Evolutionary conservation across 2,113 vertebrate species (phyloP).

Genomic region (Antechinus flavipes): DNA sequence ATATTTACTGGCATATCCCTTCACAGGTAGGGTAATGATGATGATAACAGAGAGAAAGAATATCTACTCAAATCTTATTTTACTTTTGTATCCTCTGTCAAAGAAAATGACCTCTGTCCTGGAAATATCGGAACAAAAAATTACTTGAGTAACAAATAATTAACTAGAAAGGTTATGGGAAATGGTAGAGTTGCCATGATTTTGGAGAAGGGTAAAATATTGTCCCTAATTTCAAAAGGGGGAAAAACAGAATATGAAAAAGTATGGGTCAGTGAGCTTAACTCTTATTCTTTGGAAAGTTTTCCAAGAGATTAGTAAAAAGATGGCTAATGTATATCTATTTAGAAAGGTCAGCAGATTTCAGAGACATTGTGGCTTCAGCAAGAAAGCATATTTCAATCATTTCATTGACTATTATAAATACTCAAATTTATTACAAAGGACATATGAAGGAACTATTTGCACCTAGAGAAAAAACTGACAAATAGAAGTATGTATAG

Average conservation of each 20-base stretch:
- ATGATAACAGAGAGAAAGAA: neutral
- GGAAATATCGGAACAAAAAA: neutral
- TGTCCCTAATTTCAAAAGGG: neutral
- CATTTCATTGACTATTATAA: neutral
- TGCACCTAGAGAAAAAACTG: neutral
- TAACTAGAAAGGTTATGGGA: neutral
- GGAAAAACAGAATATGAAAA: neutral
- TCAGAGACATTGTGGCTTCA: neutral
- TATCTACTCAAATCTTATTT: neutral
- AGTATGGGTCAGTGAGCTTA: neutral
- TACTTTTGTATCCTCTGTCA: neutral
- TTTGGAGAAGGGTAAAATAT: neutral
- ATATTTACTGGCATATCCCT: neutral
- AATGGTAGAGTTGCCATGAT: neutral
- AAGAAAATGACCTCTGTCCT: neutral
- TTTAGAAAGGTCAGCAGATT: neutral
- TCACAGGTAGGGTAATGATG: neutral
- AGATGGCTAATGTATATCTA: neutral
- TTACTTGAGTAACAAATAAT: neutral
- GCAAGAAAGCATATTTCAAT: neutral
- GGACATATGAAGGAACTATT: neutral
- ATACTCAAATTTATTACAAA: neutral
- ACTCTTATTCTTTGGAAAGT: neutral
- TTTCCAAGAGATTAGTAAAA: neutral
- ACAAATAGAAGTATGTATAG: neutral